Percentiles rank a stretch among this genome's conserved stretches.
Evolutionary conservation across 2,797 vertebrate species (phyloP).

Genomic region (Urocyon cinereoargenteus): DNA sequence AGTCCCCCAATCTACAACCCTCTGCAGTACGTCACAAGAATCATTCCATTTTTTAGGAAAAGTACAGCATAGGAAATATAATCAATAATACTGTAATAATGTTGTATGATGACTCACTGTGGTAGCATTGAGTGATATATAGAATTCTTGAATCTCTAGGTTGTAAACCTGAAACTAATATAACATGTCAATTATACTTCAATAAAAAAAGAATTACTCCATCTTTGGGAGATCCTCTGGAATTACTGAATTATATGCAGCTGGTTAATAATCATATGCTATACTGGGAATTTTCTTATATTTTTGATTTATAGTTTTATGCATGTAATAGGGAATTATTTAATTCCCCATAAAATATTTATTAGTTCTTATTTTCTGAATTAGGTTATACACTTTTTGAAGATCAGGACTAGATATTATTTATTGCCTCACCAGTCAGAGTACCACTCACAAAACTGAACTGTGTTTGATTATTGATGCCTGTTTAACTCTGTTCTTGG

Average conservation of each 20-base stretch:
- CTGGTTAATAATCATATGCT: background rate
- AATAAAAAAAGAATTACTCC: background rate
- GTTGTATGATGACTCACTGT: background rate
- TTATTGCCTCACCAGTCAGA: background rate
- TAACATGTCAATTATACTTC: background rate
- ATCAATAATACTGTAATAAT: background rate
- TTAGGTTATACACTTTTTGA: background rate
- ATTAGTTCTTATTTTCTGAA: conserved; percentile 17
- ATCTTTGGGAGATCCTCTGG: background rate
- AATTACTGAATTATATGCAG: background rate
- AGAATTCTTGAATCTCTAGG: background rate
- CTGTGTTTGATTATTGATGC: background rate
- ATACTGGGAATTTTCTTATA: background rate
- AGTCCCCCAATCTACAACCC: background rate
- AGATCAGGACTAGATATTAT: background rate
- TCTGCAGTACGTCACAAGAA: background rate
- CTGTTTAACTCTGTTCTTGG: background rate
- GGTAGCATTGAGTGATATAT: background rate
- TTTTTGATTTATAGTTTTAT: conserved; percentile 26
- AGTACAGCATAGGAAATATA: background rate
- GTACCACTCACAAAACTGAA: conserved; percentile 46
- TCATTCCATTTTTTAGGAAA: background rate
- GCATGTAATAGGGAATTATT: background rate
- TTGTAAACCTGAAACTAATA: background rate
- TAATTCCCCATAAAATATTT: background rate